phyloP scores from a whole-genome alignment of 2,113 vertebrate species.

The Silurus glanis region DNA sequence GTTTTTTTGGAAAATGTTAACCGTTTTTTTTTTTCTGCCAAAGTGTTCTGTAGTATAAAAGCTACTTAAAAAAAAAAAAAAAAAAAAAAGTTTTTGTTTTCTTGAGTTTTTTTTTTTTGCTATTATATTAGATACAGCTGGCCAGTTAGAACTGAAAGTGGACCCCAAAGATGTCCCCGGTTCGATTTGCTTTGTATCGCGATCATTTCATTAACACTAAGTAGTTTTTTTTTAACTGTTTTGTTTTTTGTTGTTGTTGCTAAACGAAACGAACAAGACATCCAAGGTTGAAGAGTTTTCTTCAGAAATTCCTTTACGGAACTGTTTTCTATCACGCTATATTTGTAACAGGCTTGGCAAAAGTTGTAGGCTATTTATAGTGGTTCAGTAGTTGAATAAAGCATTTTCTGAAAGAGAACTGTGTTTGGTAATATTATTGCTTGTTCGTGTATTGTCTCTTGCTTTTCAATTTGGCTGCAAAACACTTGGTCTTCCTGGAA shows the following conservation, averaged over 20 bases:
- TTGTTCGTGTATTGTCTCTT: background rate
- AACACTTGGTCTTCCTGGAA: background rate
- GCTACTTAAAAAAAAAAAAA: slow-evolving; percentile 35
- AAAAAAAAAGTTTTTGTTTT: background rate
- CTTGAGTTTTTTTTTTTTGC: slow-evolving; percentile 49
- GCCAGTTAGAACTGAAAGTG: slow-evolving; percentile 34
- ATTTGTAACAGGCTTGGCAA: slow-evolving; percentile 65
- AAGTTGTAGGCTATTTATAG: slow-evolving; percentile 75
- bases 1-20: background rate
- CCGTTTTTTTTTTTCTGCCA: slow-evolving; percentile 56
- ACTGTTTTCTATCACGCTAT: slow-evolving; percentile 68
- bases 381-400: slow-evolving; percentile 75
- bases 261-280: slow-evolving; percentile 50
- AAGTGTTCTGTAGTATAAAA: slow-evolving; percentile 66
- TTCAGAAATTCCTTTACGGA: slow-evolving; percentile 60
- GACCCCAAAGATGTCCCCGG: background rate
- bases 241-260: slow-evolving; percentile 38
- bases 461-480: too few species aligned
- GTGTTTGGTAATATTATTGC: background rate
- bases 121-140: slow-evolving; percentile 33
- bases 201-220: slow-evolving; percentile 56
- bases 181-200: slow-evolving; percentile 35
- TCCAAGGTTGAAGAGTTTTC: slow-evolving; percentile 53
- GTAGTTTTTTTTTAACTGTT: slow-evolving; percentile 15
- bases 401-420: slow-evolving; percentile 69